These are phyloP conservation scores for Drosophila crucigera DNA, from an alignment of 2,888 invertebrate species.

Conservation along the genomic window DNA sequence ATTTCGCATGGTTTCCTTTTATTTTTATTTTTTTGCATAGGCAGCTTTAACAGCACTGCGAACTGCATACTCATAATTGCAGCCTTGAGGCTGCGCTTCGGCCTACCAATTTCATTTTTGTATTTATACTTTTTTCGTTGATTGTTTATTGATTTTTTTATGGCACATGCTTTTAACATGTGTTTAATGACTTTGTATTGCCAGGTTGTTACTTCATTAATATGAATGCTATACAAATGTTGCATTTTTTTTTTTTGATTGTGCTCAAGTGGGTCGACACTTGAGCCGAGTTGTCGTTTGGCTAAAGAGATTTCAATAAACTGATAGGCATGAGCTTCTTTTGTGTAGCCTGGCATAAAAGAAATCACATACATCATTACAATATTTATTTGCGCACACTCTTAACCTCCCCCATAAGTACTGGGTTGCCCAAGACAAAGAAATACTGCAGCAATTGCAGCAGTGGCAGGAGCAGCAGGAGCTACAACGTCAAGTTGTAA, in stretches of 20 bases:
- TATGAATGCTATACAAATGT: conserved; percentile 63
- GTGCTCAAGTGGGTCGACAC: conserved; percentile 59
- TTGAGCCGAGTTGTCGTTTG: conserved; percentile 53
- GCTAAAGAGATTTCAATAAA: conserved; percentile 75
- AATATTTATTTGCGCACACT: conserved; percentile 74
- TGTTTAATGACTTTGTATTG: conserved; percentile 70
- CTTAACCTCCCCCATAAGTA: conserved; percentile 53
- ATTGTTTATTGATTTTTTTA: conserved; percentile 73
- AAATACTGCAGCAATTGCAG: conserved; percentile 26
- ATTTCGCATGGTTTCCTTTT: conserved; percentile 41
- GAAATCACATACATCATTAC: conserved; percentile 79
- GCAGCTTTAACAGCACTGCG: conserved; percentile 59
- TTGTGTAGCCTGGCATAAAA: conserved; percentile 56
- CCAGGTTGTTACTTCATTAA: conserved; percentile 77
- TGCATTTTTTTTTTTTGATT: conserved; percentile 45
- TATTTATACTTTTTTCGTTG: conserved; percentile 42
- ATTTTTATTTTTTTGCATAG: conserved; percentile 23
- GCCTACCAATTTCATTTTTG: conserved; percentile 17
- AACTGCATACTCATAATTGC: conserved; percentile 62
- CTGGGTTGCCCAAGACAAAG: conserved; percentile 44
- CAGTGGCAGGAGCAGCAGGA: conserved; percentile 26
- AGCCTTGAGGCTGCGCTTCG: conserved; percentile 63
- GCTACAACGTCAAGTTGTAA: conserved; percentile 40
- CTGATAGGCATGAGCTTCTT: conserved; percentile 63
- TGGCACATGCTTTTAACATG: conserved; percentile 66